These are phyloP conservation scores for Andrena haemorrhoa DNA, from an alignment of 2,888 invertebrate species.

Conservation along the genomic window DNA sequence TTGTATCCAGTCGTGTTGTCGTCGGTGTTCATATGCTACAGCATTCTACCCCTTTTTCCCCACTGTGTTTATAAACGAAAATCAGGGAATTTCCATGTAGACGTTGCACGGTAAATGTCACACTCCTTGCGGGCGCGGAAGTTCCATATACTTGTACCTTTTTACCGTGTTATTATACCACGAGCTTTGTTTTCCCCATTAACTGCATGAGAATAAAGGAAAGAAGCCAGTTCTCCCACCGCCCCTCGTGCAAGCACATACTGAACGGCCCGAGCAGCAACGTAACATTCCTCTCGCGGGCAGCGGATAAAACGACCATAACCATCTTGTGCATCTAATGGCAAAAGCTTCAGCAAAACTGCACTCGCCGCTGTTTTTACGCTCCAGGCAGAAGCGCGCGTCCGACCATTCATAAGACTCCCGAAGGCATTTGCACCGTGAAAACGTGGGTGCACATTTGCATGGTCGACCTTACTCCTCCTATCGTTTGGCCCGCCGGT, in stretches of 20 bases:
- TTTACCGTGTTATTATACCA: not conserved
- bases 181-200: not conserved
- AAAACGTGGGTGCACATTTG: constrained; percentile 36
- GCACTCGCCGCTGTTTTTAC: constrained; percentile 56
- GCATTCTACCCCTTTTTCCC: no score
- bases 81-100: not conserved
- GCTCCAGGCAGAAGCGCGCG: constrained; percentile 53
- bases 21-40: no score
- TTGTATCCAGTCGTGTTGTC: no score
- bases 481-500: constrained; percentile 6
- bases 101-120: not conserved
- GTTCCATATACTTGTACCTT: not conserved
- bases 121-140: not conserved
- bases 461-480: constrained; percentile 13
- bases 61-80: no score
- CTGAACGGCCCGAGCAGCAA: constrained; percentile 32
- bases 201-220: not conserved
- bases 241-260: not conserved
- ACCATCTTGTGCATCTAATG: constrained; percentile 62
- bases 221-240: not conserved
- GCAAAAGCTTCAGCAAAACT: constrained; percentile 33
- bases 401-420: constrained; percentile 65
- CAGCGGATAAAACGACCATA: constrained; percentile 60
- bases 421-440: constrained; percentile 44
- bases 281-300: constrained; percentile 50